Evolutionary conservation across 2,888 invertebrate genomes (phyloP), one percentile per base, ranked within the genome.

Genomic region (Hypolimnas misippus): DNA sequence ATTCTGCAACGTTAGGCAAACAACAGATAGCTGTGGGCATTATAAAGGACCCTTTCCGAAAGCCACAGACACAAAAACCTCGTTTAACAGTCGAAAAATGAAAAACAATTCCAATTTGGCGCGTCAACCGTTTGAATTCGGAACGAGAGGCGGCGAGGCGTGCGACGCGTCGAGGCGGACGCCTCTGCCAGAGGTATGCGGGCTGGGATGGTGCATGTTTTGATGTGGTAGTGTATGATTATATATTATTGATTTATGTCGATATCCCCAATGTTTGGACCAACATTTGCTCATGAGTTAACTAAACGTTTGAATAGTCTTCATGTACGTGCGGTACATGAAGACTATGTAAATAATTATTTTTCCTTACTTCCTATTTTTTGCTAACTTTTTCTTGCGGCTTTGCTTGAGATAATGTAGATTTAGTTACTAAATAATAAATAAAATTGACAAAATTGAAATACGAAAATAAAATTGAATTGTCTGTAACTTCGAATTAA

Each of bases 21-120:
- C 38, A 56, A 46, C 21, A 54, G 59, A 51, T 56, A 50, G 57
- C 50, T 60, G 51, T 55, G 55, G 65, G 56, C 29, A 57, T 35
- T 53, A 55, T 65, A 68, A 69, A 70, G 66, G 62, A 67, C 70
- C 72, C 71, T 76, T 38, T 73, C 69, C 19, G 44, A 70, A 78
- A 86, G 86, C 81, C 84, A 80, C 84, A 83, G 85, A 78, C 79
- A 80, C 78, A 84, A 78, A 78, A 76, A 75, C 78, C 74, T 72
- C 73, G 82, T 77, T 84, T 83, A 81, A 81, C 81, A 80, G 76
- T 81, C 73, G 78, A 87, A 89, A 89, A 89, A 87, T 83, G 81
- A 86, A 88, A 88, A 89, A 88, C 86, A 89, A 86, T 89, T 87
- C 83, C 82, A 89, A 87, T 87, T 89, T 81, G 81, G 84, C 81